These are phyloP conservation scores for Mionectes macconnelli DNA, from an alignment of 2,113 vertebrate genomes.

Conservation along the genomic window DNA sequence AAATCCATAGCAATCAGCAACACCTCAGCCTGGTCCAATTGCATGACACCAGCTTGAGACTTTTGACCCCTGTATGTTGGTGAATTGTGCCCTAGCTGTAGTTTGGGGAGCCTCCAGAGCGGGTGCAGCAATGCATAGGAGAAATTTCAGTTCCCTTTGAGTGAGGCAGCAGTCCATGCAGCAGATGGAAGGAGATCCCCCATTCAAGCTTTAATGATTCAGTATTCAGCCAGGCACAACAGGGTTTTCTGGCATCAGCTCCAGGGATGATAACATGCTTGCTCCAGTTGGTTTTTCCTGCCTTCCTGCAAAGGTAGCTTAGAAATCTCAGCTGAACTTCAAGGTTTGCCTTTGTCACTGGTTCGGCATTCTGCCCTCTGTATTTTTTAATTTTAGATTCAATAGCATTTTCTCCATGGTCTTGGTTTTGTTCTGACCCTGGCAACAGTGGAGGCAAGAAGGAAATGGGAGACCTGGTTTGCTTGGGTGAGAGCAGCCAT, in stretches of 20 bases:
- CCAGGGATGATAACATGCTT: neutral
- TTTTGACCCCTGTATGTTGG: neutral
- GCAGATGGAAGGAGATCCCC: conserved; percentile 25
- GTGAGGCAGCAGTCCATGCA: neutral
- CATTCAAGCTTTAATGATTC: neutral
- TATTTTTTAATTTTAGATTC: neutral
- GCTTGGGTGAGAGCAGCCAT: neutral
- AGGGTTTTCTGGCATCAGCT: neutral
- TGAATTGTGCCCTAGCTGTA: neutral
- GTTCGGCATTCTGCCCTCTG: neutral
- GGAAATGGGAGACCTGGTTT: neutral
- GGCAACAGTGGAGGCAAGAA: neutral
- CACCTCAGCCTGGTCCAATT: neutral
- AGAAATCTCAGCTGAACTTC: neutral
- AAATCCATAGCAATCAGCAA: neutral
- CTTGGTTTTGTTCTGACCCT: neutral
- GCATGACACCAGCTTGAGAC: neutral
- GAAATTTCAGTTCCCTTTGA: neutral
- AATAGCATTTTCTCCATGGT: neutral
- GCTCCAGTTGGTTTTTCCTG: neutral
- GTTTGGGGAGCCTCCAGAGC: neutral
- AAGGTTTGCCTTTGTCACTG: neutral
- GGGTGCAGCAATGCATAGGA: neutral
- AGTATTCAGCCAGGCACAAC: conserved; percentile 9
- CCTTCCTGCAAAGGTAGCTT: neutral